Evolutionary conservation across 2,797 vertebrate genomes (phyloP).

Genomic region (Bradypus variegatus): DNA sequence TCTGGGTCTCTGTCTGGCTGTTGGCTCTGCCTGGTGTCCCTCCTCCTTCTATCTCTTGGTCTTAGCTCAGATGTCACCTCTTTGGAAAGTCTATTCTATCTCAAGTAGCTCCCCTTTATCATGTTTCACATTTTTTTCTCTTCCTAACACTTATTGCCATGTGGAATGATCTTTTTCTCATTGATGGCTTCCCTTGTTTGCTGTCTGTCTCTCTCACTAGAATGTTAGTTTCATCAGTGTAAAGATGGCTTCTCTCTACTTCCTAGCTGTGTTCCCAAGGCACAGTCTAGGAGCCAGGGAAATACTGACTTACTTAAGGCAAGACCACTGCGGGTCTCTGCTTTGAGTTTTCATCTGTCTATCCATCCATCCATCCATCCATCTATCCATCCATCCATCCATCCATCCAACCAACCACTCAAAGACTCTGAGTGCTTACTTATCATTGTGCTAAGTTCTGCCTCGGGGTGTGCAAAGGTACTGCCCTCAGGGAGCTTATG

Average conservation of each 20-base stretch:
- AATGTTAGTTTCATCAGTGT: no score
- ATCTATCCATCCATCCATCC: no score
- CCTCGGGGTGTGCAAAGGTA: not conserved
- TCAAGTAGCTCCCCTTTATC: not conserved
- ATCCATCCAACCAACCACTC: not conserved
- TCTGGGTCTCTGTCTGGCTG: rapidly evolving
- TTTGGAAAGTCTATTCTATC: not conserved
- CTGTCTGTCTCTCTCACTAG: not conserved
- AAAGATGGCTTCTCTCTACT: not conserved
- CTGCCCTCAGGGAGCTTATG: no score
- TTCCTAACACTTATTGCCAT: rapidly evolving
- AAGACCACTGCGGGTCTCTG: rapidly evolving
- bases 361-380: not conserved
- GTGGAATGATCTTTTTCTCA: no score
- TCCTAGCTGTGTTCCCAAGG: not conserved
- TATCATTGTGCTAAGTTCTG: rapidly evolving
- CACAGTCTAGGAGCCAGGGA: no score
- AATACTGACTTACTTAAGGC: not conserved
- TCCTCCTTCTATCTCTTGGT: not conserved
- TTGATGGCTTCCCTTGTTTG: no score
- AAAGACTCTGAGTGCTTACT: not conserved
- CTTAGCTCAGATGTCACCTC: not conserved
- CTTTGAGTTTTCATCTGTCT: not conserved
- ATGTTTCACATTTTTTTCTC: rapidly evolving
- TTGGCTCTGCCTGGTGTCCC: not conserved